Conservation (phyloP, 23 tunicate genomes). For the Diplosoma virens region DNA sequence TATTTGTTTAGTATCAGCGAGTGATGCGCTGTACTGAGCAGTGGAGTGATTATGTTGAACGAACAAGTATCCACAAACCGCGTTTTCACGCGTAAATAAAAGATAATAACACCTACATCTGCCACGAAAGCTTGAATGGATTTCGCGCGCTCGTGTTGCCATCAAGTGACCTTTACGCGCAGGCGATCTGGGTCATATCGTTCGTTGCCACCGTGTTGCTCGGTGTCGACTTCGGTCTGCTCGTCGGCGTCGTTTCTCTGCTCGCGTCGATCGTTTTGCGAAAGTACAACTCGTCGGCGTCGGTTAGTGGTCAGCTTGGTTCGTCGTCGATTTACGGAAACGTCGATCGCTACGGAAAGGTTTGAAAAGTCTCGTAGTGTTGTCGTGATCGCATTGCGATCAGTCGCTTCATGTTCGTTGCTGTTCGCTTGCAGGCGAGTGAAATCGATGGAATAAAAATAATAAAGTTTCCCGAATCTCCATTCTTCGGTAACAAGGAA, state of each 20-base stretch:
- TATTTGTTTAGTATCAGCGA: too few relatives aligned
- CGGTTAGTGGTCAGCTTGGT: slow-evolving; percentile 44
- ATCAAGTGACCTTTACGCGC: too few relatives aligned
- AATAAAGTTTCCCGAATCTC: slow-evolving; percentile 68
- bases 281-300: slow-evolving; percentile 21
- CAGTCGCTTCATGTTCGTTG: too few relatives aligned
- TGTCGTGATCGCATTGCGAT: too few relatives aligned
- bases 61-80: too few relatives aligned
- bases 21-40: too few relatives aligned
- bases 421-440: slow-evolving; percentile 40
- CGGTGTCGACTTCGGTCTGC: slow-evolving; percentile 72
- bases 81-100: too few relatives aligned
- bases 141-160: too few relatives aligned
- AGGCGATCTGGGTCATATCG: slow-evolving; percentile 67
- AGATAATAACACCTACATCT: too few relatives aligned
- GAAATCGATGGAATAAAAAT: slow-evolving; percentile 61
- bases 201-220: slow-evolving; percentile 42
- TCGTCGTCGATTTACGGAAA: slow-evolving; percentile 48
- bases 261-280: slow-evolving; percentile 72
- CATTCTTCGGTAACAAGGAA: slow-evolving; percentile 75
- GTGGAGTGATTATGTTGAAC: too few relatives aligned
- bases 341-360: not conserved
- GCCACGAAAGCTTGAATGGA: too few relatives aligned
- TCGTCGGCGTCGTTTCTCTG: slow-evolving; percentile 56
- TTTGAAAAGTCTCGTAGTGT: too few relatives aligned